Conservation (phyloP, 2,888 invertebrate genomes). For the Sminthurinus aureus region DNA sequence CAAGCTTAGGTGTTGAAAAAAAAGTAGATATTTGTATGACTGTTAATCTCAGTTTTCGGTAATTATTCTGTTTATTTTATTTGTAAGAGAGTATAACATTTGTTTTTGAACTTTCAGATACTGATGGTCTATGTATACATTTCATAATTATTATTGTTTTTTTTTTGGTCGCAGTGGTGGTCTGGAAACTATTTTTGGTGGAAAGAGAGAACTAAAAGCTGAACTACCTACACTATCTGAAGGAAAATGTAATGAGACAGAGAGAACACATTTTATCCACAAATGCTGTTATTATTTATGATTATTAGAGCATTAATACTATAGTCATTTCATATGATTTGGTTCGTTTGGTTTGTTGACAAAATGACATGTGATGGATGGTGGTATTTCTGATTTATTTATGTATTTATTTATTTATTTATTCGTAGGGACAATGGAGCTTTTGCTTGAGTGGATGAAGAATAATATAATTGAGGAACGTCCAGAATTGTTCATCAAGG, state of each 20-base stretch:
- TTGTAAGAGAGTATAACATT: too few species aligned
- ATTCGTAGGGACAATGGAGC: constrained; percentile 65
- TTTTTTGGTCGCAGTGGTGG: constrained; percentile 76
- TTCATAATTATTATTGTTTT: background rate
- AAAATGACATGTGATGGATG: constrained; percentile 33
- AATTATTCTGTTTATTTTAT: background rate
- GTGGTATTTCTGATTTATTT: constrained; percentile 29
- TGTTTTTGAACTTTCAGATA: background rate
- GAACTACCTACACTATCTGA: constrained; percentile 70
- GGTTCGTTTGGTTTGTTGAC: constrained; percentile 14
- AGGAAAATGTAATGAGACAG: constrained; percentile 54
- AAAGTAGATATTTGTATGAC: background rate
- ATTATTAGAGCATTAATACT: too few species aligned
- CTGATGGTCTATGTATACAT: background rate
- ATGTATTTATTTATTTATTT: too few species aligned
- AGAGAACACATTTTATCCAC: background rate
- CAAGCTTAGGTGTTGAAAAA: background rate
- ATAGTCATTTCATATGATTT: background rate
- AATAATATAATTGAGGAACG: constrained; percentile 84
- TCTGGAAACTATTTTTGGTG: constrained; percentile 87
- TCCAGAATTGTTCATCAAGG: constrained; percentile 68
- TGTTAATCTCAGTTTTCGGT: constrained; percentile 37
- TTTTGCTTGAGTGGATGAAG: constrained; percentile 82
- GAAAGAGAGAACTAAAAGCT: constrained; percentile 76
- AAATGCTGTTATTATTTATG: background rate